Evolutionary conservation across 2,797 vertebrate genomes (phyloP).

Genomic region (Oryzias sinensis): DNA sequence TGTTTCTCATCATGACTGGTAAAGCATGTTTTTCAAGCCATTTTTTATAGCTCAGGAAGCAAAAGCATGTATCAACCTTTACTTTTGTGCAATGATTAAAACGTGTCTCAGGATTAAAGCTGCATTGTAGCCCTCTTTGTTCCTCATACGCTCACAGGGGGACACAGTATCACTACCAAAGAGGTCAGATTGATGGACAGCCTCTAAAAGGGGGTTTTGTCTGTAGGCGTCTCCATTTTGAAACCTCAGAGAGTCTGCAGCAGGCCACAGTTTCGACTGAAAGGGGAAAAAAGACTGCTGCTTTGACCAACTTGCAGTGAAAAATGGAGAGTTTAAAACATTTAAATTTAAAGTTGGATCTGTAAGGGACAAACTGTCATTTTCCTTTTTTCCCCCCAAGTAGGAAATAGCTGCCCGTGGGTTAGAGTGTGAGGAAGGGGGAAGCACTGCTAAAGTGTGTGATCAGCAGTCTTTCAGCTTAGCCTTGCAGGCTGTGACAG

Average conservation of each 20-base stretch:
- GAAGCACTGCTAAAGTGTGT: slow-evolving; percentile 8
- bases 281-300: slow-evolving; percentile 60
- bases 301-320: slow-evolving; percentile 39
- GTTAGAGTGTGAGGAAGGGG: slow-evolving; percentile 2
- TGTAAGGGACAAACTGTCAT: neutral
- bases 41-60: slow-evolving; percentile 1
- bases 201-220: slow-evolving; percentile 74
- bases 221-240: slow-evolving; percentile 67
- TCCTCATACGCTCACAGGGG: slow-evolving; percentile 22
- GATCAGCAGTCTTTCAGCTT: slow-evolving; percentile 23
- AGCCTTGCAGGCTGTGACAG: slow-evolving; percentile 38
- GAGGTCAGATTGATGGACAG: slow-evolving; percentile 63
- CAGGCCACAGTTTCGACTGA: slow-evolving; percentile 58
- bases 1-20: too few relatives aligned
- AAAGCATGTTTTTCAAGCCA: too few relatives aligned
- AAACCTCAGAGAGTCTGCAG: slow-evolving; percentile 68
- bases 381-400: slow-evolving; percentile 1
- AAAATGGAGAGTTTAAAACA: slow-evolving; percentile 24
- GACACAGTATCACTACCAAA: slow-evolving; percentile 54
- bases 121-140: slow-evolving; percentile 28
- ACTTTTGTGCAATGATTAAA: slow-evolving; percentile 15
- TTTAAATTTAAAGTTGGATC: too few relatives aligned
- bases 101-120: slow-evolving; percentile 48
- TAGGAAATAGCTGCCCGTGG: slow-evolving; percentile 13
- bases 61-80: slow-evolving; percentile 25